phyloP scores from a whole-genome alignment of 1,140 invertebrate genomes.

The Diachasma alloeum region DNA sequence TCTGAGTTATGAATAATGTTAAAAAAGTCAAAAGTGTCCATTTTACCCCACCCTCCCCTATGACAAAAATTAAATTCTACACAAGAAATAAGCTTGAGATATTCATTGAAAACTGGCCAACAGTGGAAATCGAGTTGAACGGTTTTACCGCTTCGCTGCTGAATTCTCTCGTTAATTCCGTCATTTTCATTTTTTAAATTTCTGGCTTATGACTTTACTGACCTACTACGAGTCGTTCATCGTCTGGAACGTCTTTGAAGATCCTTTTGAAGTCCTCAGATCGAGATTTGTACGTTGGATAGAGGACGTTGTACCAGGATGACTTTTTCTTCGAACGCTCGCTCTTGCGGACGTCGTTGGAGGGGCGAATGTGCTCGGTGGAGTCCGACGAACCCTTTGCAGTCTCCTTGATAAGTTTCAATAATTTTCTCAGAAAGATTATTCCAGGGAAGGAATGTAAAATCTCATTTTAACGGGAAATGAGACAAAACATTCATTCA shows the following conservation, averaged over 20 bases:
- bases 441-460: too few species aligned
- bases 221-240: conserved; percentile 94
- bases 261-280: conserved; percentile 92
- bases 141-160: too few species aligned
- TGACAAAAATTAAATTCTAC: too few species aligned
- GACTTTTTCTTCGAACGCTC: conserved; percentile 78
- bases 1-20: too few species aligned
- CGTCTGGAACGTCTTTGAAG: conserved; percentile 90
- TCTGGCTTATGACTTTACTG: conserved; percentile 12
- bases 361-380: conserved; percentile 28
- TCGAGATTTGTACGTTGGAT: conserved; percentile 92
- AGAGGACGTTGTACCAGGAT: conserved; percentile 85
- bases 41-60: too few species aligned
- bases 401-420: conserved; percentile 34
- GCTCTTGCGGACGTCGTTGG: background rate
- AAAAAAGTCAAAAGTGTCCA: too few species aligned
- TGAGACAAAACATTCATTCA: too few species aligned
- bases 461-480: too few species aligned
- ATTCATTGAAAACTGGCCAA: too few species aligned
- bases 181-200: background rate
- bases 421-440: too few species aligned
- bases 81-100: too few species aligned
- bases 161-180: background rate
- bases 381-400: conserved; percentile 51
- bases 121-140: too few species aligned